Conservation (phyloP, 2,888 invertebrate species). For the Lasioglossum oenotherae region DNA sequence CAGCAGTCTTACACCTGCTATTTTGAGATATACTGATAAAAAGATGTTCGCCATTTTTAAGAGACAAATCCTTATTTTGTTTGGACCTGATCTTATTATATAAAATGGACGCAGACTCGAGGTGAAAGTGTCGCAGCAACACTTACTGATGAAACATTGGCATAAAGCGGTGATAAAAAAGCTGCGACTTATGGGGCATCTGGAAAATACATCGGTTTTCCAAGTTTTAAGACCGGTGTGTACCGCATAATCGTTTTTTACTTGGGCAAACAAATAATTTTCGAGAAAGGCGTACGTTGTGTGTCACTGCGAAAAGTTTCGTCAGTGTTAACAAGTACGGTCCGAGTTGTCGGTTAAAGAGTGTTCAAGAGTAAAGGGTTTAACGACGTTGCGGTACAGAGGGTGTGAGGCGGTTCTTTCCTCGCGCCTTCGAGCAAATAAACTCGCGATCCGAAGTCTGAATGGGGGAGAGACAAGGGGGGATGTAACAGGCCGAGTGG, state of each 20-base stretch:
- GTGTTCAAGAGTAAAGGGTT: neutral
- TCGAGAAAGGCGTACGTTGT: neutral
- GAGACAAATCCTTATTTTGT: neutral
- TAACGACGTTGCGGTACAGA: slow-evolving; percentile 5
- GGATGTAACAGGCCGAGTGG: slow-evolving; percentile 51
- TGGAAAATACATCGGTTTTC: neutral
- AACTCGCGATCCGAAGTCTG: slow-evolving; percentile 39
- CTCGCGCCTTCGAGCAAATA: slow-evolving; percentile 49
- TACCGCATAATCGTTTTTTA: neutral
- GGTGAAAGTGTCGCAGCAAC: neutral
- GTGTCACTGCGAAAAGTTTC: neutral
- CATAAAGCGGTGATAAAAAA: neutral
- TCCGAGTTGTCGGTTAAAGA: neutral
- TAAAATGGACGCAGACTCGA: neutral
- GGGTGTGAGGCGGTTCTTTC: slow-evolving; percentile 36
- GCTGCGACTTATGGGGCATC: neutral
- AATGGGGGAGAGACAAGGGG: slow-evolving; percentile 39
- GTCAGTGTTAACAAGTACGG: neutral
- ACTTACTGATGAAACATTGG: neutral
- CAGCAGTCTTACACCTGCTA: neutral
- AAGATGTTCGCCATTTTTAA: neutral
- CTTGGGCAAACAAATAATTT: neutral
- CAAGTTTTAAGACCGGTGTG: neutral
- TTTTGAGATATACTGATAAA: neutral
- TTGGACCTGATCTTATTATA: neutral